Evolutionary conservation across 2,113 vertebrate genomes (phyloP), one percentile per base, ranked within the genome.

Genomic region (human (Homo sapiens)): DNA sequence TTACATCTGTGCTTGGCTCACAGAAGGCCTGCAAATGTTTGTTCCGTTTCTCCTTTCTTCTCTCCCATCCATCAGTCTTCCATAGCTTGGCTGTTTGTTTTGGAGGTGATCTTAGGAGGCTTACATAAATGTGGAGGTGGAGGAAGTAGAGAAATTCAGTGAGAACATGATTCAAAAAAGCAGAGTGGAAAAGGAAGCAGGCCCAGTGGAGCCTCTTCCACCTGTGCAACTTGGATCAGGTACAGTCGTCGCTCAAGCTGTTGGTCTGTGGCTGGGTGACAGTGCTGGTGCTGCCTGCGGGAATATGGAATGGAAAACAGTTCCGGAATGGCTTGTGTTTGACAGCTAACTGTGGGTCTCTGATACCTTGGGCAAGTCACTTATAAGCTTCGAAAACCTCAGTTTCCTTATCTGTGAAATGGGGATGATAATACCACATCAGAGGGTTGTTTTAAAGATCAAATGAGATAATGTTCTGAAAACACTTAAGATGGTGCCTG

Each of bases 341-440:
- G 25, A 70, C 27, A 18, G 16, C 55, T 73, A 8, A 75, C 6
- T 0, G 0, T 20, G 48, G 18, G 5, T 52, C n/a, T 84, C 43
- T 38, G 32, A 86, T 92, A 48, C 45, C 61, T 76, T 61, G 43
- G 61, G 45, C n/a, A 79, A 93, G 4, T 78, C 35, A 30, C 30
- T 14, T 40, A 57, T 30, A n/a, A n/a, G 14, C 45, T 75, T 43
- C 13, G 3, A 25, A 81, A 79, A 32, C 50, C 32, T 93, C 85
- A n/a, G 30, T 84, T 93, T 93, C 52, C 52, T 79, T 82, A 45
- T 78, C 25, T 93, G 22, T 61, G 68, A 61, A 94, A 70, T 43
- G 30, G 32, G 70, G 17, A 30, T 89, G 48, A 57, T 38, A 45
- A 38, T 68, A 32, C 30, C n/a, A 43, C 1, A 3, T 66, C 8